Evolutionary conservation across 2,797 vertebrate species (phyloP).

Genomic region (Hippopotamyrus pictus): DNA sequence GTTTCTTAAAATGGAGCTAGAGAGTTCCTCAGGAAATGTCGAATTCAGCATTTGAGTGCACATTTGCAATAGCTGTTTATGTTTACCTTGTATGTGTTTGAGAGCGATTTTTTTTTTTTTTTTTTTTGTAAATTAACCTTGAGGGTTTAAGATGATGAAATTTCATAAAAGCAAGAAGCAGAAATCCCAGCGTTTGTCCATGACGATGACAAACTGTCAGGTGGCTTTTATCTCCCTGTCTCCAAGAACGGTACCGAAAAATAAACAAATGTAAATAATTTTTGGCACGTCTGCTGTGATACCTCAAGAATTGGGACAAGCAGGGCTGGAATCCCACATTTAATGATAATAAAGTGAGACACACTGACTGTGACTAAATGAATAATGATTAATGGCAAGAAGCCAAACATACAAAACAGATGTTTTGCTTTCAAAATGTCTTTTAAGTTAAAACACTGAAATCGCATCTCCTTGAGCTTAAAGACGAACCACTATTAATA

Average conservation of each 20-base stretch:
- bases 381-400: not conserved
- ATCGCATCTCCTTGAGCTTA: not conserved
- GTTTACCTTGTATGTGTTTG: not conserved
- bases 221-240: not conserved
- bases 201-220: not conserved
- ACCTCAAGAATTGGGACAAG: not conserved
- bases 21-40: not conserved
- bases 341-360: slow-evolving; percentile 2
- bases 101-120: not conserved
- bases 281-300: slow-evolving; percentile 1
- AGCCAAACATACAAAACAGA: not conserved
- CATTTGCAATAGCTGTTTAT: not conserved
- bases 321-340: not conserved
- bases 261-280: slow-evolving; percentile 9
- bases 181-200: not conserved
- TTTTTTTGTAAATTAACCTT: slow-evolving; percentile 8
- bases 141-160: slow-evolving; percentile 6
- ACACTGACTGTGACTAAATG: not conserved
- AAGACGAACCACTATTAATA: not conserved
- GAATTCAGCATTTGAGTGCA: not conserved
- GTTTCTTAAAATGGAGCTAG: not conserved
- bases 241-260: not conserved
- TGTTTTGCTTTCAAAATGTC: not conserved
- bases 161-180: not conserved
- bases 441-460: not conserved